phyloP scores from a whole-genome alignment of 2,888 invertebrate species.

The Drosophila greeni region DNA sequence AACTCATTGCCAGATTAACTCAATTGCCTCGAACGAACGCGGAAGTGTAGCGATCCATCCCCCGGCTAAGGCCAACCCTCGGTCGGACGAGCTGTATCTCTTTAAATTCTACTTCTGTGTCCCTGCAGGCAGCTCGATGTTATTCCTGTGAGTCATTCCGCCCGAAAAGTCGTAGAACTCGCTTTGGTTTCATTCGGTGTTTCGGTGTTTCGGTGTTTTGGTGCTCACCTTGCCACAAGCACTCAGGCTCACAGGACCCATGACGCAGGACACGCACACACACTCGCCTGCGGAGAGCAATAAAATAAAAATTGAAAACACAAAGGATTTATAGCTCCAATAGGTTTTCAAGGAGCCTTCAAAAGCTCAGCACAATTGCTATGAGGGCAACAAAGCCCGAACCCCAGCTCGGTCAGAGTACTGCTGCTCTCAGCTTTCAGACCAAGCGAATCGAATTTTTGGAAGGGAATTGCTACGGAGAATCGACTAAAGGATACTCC shows the following conservation, averaged over 20 bases:
- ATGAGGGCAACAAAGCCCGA: conserved; percentile 17
- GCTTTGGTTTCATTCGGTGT: conserved; percentile 15
- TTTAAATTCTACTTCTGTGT: conserved; percentile 68
- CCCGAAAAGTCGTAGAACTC: conserved; percentile 15
- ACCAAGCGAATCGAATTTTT: conserved; percentile 28
- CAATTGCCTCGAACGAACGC: conserved; percentile 65
- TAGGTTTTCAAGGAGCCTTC: conserved; percentile 72
- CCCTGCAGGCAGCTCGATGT: conserved; percentile 24
- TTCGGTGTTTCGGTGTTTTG: conserved; percentile 26
- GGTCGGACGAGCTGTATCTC: conserved; percentile 54
- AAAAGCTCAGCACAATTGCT: conserved; percentile 58
- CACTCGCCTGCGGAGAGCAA: conserved; percentile 64
- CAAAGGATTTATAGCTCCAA: conserved; percentile 75
- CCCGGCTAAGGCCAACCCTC: conserved; percentile 23
- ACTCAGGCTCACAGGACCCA: conserved; percentile 21
- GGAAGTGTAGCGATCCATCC: conserved; percentile 52
- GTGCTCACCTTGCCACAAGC: conserved; percentile 41
- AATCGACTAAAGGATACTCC: conserved; percentile 9
- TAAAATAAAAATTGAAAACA: conserved; percentile 75
- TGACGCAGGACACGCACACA: conserved; percentile 31
- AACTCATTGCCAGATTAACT: conserved; percentile 70
- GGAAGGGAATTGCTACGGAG: neutral
- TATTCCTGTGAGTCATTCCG: conserved; percentile 36
- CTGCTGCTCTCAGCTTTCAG: conserved; percentile 30
- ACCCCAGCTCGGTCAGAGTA: conserved; percentile 1